phyloP scores from a whole-genome alignment of 2,888 invertebrate species.

The Diadromus collaris region DNA sequence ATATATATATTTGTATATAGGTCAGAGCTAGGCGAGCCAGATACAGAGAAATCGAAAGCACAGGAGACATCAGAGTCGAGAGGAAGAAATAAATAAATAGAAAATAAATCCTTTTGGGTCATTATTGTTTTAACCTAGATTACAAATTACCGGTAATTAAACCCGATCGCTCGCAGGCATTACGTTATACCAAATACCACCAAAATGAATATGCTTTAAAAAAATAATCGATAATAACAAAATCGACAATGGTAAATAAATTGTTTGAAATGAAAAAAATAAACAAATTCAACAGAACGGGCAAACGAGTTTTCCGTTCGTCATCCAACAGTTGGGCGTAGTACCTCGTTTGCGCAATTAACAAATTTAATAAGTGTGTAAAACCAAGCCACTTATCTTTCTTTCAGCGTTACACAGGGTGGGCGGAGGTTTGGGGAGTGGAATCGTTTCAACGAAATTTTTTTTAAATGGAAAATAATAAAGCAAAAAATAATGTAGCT shows the following conservation, averaged over 20 bases:
- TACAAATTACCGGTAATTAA: conserved; percentile 26
- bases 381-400: conserved; percentile 10
- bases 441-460: conserved; percentile 20
- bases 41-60: conserved; percentile 36
- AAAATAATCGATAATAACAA: background rate
- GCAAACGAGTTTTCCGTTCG: conserved; percentile 7
- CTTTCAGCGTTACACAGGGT: conserved; percentile 13
- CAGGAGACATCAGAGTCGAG: conserved; percentile 12
- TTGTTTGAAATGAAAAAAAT: background rate
- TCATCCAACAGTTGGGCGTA: background rate
- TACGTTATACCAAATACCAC: conserved; percentile 31
- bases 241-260: background rate
- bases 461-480: background rate
- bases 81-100: background rate
- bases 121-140: conserved; percentile 1
- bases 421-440: conserved; percentile 25
- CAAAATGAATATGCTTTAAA: conserved; percentile 23
- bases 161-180: conserved; percentile 9
- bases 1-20: conserved; percentile 6
- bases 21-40: conserved; percentile 27
- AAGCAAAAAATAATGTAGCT: conserved; percentile 2
- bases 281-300: conserved; percentile 8
- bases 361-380: background rate
- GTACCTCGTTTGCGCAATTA: conserved; percentile 25
- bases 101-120: background rate